These are phyloP conservation scores for Paratrypauchen microcephalus DNA, from an alignment of 2,797 vertebrate genomes.

Conservation along the genomic window DNA sequence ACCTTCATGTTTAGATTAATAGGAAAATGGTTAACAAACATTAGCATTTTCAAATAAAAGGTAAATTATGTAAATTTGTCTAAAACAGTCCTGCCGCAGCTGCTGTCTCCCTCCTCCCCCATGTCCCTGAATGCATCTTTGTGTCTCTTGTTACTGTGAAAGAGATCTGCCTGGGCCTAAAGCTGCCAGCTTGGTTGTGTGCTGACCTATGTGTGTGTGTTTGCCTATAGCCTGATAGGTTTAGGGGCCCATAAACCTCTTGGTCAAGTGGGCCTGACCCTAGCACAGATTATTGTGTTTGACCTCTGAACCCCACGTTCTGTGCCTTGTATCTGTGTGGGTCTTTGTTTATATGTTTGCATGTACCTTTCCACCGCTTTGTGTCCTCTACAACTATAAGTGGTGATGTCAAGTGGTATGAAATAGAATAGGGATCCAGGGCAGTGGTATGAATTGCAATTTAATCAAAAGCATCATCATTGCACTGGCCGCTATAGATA, in stretches of 20 bases:
- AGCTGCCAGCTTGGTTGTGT: constrained; percentile 33
- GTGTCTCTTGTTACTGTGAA: constrained; percentile 36
- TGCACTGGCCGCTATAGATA: background rate
- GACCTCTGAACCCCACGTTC: constrained; percentile 48
- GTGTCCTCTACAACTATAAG: constrained; percentile 26
- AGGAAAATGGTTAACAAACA: background rate
- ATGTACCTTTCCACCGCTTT: constrained; percentile 42
- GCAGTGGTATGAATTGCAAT: background rate
- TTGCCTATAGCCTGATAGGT: constrained; percentile 47
- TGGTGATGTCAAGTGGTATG: background rate
- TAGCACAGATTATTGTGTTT: constrained; percentile 58
- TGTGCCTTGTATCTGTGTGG: constrained; percentile 21
- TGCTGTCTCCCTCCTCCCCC: background rate
- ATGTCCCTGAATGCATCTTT: constrained; percentile 23
- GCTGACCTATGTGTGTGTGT: constrained; percentile 21
- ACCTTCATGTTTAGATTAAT: background rate
- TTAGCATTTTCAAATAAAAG: background rate
- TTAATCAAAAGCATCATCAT: background rate
- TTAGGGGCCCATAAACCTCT: constrained; percentile 66
- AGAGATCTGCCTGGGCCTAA: constrained; percentile 40
- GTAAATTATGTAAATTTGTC: background rate
- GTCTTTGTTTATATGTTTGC: constrained; percentile 40
- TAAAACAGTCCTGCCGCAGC: background rate
- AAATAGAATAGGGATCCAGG: background rate
- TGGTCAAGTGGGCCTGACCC: constrained; percentile 67